Conservation (phyloP, 2,797 vertebrate genomes). For the Lithobates sylvaticus region DNA sequence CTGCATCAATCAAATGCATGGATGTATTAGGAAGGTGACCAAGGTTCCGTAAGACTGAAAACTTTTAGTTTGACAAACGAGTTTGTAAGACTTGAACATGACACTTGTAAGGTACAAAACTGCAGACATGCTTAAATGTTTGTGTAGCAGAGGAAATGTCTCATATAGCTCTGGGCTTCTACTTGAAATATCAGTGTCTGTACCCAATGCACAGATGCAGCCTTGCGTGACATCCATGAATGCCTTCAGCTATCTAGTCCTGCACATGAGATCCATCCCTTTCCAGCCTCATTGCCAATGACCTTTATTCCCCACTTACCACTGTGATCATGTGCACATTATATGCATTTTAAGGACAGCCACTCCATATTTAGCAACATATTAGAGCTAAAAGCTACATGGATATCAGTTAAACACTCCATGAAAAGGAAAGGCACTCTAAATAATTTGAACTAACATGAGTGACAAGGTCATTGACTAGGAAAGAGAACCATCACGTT, state of each 20-base stretch:
- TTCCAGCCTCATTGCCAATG: neutral
- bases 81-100: neutral
- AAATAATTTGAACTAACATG: neutral
- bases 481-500: neutral
- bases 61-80: neutral
- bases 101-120: neutral
- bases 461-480: neutral
- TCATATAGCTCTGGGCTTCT: constrained; percentile 5
- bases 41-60: neutral
- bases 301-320: neutral
- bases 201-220: neutral
- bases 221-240: neutral
- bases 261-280: neutral
- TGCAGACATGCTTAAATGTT: neutral
- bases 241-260: constrained; percentile 5
- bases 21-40: too few species aligned
- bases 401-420: neutral
- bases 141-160: constrained; percentile 21
- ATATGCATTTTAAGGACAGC: neutral
- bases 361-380: neutral
- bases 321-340: neutral
- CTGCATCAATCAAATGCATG: too few species aligned
- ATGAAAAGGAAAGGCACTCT: neutral
- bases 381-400: neutral
- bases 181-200: constrained; percentile 24